A percentile compares a stretch with the other conserved stretches of the same genome.
phyloP scores from a whole-genome alignment of 2,888 invertebrate genomes.

The Scaptomyza cyrtandrae region DNA sequence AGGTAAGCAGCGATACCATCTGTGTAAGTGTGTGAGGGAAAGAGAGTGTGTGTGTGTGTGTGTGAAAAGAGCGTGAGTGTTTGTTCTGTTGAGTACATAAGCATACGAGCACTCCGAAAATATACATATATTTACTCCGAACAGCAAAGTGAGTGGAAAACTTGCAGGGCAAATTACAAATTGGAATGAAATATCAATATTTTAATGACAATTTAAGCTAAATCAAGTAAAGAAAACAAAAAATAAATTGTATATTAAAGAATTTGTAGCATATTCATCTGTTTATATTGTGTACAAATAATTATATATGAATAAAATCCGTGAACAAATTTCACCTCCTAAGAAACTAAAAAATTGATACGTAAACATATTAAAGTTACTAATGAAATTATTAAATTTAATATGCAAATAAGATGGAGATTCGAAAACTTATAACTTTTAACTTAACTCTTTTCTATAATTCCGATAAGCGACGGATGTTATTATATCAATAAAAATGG shows the following conservation, averaged over 20 bases:
- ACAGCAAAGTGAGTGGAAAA: conserved; percentile 36
- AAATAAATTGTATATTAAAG: no score
- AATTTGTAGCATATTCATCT: no score
- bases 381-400: no score
- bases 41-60: conserved; percentile 15
- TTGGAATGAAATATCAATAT: background rate
- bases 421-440: no score
- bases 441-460: no score
- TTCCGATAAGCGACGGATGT: background rate
- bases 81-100: conserved; percentile 42
- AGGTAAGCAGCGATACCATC: conserved; percentile 37
- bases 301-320: no score
- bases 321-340: no score
- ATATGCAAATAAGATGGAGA: no score
- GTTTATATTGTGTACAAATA: no score
- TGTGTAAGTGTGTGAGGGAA: background rate
- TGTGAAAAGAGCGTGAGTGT: conserved; percentile 28
- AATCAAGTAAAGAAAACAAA: background rate
- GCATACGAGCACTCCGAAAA: conserved; percentile 54
- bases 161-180: conserved; percentile 14
- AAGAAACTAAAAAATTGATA: no score
- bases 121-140: conserved; percentile 52
- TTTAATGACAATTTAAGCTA: background rate
- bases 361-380: no score
- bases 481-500: background rate